Evolutionary conservation across 2,113 vertebrate species (phyloP).

Genomic region (Hemichromis elongatus): DNA sequence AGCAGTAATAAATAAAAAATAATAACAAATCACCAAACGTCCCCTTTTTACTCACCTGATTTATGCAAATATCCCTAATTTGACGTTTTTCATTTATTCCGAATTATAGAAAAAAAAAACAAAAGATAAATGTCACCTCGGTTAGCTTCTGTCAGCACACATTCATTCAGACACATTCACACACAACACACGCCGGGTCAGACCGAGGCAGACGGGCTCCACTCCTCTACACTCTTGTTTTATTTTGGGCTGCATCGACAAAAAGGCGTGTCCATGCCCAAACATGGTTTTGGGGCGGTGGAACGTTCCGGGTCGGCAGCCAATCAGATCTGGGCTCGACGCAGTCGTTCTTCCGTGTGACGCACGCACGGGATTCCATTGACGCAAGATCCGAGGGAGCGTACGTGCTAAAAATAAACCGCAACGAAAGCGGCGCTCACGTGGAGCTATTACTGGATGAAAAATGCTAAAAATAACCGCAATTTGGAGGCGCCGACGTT

Average conservation of each 20-base stretch:
- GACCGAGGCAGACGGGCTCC: conserved; percentile 11
- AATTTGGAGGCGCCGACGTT: conserved; percentile 15
- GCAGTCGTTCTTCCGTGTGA: conserved; percentile 80
- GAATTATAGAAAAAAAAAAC: neutral
- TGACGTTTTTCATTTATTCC: conserved; percentile 44
- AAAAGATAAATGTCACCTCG: conserved; percentile 11
- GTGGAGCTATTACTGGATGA: conserved; percentile 61
- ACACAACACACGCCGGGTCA: conserved; percentile 25
- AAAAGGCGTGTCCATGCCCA: conserved; percentile 61
- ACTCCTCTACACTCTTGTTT: conserved; percentile 39
- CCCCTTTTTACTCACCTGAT: conserved; percentile 46
- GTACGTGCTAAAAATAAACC: conserved; percentile 84
- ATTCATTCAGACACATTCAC: conserved; percentile 31
- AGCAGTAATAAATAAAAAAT: neutral
- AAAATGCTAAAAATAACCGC: conserved; percentile 77
- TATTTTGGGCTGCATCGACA: conserved; percentile 62
- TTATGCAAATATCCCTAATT: conserved; percentile 43
- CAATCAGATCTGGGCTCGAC: conserved; percentile 48
- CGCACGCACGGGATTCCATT: conserved; percentile 92
- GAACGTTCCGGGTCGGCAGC: conserved; percentile 71
- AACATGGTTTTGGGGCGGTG: conserved; percentile 76
- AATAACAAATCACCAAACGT: neutral
- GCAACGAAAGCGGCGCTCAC: conserved; percentile 41
- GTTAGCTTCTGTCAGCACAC: conserved; percentile 36
- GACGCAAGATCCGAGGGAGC: conserved; percentile 79